These are phyloP conservation scores for Branchinecta lindahli DNA, from an alignment of 1,140 invertebrate genomes.

Conservation along the genomic window DNA sequence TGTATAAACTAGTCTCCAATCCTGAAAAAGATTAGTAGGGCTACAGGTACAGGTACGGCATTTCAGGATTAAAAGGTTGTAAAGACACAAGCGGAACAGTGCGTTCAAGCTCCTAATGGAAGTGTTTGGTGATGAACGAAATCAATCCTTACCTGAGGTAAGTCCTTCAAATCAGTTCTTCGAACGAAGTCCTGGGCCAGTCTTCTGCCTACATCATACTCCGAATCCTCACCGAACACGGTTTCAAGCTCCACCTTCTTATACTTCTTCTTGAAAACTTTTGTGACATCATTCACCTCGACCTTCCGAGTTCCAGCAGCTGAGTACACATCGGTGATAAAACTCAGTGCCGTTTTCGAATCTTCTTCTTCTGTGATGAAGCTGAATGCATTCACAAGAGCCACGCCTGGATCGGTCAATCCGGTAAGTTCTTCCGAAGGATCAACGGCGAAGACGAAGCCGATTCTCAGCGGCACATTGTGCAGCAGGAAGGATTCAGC, in stretches of 20 bases:
- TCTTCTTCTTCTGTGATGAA: conserved; percentile 62
- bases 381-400: conserved; percentile 77
- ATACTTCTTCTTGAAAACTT: conserved; percentile 49
- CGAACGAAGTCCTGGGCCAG: conserved; percentile 66
- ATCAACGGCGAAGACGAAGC: conserved; percentile 69
- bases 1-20: too few species aligned
- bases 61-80: too few species aligned
- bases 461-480: conserved; percentile 69
- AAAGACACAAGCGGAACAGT: too few species aligned
- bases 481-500: conserved; percentile 83
- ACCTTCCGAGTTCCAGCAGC: conserved; percentile 33
- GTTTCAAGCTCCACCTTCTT: conserved; percentile 50
- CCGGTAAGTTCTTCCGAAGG: conserved; percentile 43
- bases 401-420: conserved; percentile 49
- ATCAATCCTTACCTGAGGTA: conserved; percentile 42
- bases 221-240: conserved; percentile 70
- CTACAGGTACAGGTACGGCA: too few species aligned
- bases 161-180: conserved; percentile 54
- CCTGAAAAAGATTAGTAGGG: too few species aligned
- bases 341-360: conserved; percentile 45
- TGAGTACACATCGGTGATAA: conserved; percentile 52
- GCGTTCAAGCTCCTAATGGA: too few species aligned
- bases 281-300: conserved; percentile 48
- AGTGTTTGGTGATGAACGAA: too few species aligned
- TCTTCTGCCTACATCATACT: conserved; percentile 76